Evolutionary conservation across 2,113 vertebrate genomes (phyloP).

Genomic region (Neomonachus schauinslandi): DNA sequence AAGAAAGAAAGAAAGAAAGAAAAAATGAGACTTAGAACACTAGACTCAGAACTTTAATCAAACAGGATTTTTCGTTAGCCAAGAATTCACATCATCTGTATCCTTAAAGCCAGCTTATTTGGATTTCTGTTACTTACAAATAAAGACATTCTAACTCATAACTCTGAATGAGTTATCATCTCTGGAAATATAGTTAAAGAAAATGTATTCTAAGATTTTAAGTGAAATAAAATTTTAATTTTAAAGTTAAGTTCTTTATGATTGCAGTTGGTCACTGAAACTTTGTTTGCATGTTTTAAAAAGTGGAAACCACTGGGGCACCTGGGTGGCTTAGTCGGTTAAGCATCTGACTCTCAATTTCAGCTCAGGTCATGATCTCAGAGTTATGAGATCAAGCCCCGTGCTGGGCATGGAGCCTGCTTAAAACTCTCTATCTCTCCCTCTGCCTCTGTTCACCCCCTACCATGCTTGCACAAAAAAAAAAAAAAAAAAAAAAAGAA

Average conservation of each 20-base stretch:
- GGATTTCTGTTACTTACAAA: not conserved
- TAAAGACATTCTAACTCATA: not conserved
- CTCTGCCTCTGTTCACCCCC: not conserved
- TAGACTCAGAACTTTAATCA: not conserved
- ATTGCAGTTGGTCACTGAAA: not conserved
- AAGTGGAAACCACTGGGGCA: not conserved
- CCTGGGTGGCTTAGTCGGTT: not conserved
- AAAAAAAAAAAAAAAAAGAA: too few relatives aligned
- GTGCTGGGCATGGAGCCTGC: not conserved
- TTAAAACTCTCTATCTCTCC: not conserved
- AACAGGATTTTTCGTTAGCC: not conserved
- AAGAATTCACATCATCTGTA: not conserved
- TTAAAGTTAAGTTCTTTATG: not conserved
- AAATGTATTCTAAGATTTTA: not conserved
- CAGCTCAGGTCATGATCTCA: not conserved
- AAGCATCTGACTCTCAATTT: not conserved
- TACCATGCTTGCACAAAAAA: not conserved
- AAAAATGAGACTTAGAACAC: not conserved
- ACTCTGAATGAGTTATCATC: not conserved
- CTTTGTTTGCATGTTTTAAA: not conserved
- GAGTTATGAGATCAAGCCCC: not conserved
- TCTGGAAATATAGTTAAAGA: not conserved
- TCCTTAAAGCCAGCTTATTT: not conserved
- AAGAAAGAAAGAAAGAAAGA: not conserved
- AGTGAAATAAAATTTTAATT: not conserved